phyloP scores from a whole-genome alignment of 2,797 vertebrate species.

The Craterocephalus amniculus region DNA sequence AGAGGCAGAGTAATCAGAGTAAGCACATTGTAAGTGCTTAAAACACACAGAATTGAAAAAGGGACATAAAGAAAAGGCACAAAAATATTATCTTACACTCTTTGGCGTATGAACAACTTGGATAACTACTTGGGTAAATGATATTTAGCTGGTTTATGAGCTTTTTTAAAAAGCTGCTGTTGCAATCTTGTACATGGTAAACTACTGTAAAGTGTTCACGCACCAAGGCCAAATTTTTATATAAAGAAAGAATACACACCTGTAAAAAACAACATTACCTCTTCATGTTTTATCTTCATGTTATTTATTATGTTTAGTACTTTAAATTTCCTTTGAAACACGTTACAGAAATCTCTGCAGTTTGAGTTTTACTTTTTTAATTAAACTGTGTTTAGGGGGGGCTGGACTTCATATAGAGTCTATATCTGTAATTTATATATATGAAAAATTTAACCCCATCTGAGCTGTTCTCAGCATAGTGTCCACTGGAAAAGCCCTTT shows the following conservation, averaged over 20 bases:
- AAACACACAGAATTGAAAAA: neutral
- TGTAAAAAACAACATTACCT: no score
- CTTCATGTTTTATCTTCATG: no score
- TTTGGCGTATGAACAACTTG: neutral
- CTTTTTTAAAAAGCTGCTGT: conserved; percentile 1
- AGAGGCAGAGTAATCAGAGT: conserved; percentile 14
- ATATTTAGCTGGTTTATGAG: neutral
- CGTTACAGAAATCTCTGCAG: neutral
- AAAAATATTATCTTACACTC: neutral
- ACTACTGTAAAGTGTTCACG: neutral
- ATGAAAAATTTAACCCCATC: no score
- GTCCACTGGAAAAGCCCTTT: neutral
- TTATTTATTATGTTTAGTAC: no score
- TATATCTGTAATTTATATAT: neutral
- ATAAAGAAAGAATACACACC: neutral
- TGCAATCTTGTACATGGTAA: neutral
- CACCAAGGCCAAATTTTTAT: neutral
- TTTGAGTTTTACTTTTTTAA: no score
- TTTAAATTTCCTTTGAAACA: neutral
- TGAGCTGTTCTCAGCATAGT: neutral
- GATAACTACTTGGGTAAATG: neutral
- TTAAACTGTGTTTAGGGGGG: no score
- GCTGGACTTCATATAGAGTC: no score
- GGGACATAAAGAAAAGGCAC: neutral
- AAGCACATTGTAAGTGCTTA: conserved; percentile 20